These are phyloP conservation scores for Thunnus thynnus DNA, from an alignment of 2,113 vertebrate genomes.

Conservation along the genomic window DNA sequence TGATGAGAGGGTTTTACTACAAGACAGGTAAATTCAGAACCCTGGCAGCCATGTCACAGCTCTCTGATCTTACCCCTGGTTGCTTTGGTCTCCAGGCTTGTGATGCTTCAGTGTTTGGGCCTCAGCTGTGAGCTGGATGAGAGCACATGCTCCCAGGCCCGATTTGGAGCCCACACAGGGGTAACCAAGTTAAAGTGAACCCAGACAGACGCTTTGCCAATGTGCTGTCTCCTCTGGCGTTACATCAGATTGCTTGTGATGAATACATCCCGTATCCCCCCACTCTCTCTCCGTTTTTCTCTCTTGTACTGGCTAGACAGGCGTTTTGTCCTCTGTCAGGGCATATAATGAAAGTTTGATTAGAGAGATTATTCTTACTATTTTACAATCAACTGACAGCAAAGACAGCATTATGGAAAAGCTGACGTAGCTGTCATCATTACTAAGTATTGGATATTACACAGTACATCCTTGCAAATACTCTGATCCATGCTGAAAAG, in stretches of 20 bases:
- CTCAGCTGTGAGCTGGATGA: conserved; percentile 74
- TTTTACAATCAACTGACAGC: conserved; percentile 40
- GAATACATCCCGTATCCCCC: conserved; percentile 54
- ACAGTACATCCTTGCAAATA: neutral
- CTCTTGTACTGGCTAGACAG: neutral
- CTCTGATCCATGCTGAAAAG: conserved; percentile 5
- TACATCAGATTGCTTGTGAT: conserved; percentile 68
- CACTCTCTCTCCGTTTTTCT: conserved; percentile 23
- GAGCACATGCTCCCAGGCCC: conserved; percentile 68
- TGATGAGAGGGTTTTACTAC: conserved; percentile 26
- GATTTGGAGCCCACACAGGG: conserved; percentile 58
- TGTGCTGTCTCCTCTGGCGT: conserved; percentile 67
- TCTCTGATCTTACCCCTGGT: conserved; percentile 43
- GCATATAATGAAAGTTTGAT: conserved; percentile 58
- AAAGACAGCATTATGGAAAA: neutral
- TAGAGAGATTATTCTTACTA: conserved; percentile 40
- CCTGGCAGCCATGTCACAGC: conserved; percentile 19
- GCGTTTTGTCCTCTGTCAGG: conserved; percentile 40
- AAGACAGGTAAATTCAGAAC: conserved; percentile 19
- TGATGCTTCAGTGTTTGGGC: conserved; percentile 53
- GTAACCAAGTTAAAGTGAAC: conserved; percentile 78
- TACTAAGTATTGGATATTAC: neutral
- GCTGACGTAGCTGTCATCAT: conserved; percentile 27
- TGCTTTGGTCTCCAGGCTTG: conserved; percentile 40
- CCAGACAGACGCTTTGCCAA: conserved; percentile 71